These are phyloP conservation scores for Equus przewalskii DNA, from an alignment of 2,113 vertebrate genomes.

Conservation along the genomic window DNA sequence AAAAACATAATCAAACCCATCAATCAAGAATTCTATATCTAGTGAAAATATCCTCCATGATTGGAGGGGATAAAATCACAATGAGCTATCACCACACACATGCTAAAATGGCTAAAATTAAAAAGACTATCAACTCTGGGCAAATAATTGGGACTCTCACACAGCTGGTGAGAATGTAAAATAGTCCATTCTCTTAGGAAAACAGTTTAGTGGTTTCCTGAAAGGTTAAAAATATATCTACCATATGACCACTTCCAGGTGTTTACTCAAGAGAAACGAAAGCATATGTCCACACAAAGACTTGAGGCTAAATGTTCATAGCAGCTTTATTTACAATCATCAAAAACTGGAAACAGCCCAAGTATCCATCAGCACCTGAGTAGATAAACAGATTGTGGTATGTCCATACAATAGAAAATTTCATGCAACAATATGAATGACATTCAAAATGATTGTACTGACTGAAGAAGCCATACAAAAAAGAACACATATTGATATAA, in stretches of 20 bases:
- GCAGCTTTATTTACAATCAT: neutral
- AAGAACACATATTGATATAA: neutral
- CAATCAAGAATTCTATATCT: neutral
- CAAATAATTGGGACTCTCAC: neutral
- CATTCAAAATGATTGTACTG: neutral
- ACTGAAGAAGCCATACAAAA: neutral
- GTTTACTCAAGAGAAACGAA: slow-evolving; percentile 2
- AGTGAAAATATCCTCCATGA: neutral
- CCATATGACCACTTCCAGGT: neutral
- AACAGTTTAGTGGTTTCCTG: neutral
- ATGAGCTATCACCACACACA: neutral
- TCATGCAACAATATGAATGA: neutral
- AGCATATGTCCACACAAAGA: neutral
- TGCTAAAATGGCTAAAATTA: slow-evolving; percentile 25
- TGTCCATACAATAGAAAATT: neutral
- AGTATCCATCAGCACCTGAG: neutral
- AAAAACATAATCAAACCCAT: neutral
- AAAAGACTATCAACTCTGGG: slow-evolving; percentile 35
- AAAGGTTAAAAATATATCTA: neutral
- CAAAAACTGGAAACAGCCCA: neutral
- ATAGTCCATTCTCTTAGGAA: neutral
- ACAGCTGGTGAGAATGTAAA: neutral
- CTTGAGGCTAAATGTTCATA: neutral
- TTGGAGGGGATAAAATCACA: slow-evolving; percentile 49
- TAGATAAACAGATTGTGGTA: neutral